A percentile compares a stretch with the other conserved stretches of the same genome.
Evolutionary conservation across 2,797 vertebrate species (phyloP).

Genomic region (Gallinago stenura): DNA sequence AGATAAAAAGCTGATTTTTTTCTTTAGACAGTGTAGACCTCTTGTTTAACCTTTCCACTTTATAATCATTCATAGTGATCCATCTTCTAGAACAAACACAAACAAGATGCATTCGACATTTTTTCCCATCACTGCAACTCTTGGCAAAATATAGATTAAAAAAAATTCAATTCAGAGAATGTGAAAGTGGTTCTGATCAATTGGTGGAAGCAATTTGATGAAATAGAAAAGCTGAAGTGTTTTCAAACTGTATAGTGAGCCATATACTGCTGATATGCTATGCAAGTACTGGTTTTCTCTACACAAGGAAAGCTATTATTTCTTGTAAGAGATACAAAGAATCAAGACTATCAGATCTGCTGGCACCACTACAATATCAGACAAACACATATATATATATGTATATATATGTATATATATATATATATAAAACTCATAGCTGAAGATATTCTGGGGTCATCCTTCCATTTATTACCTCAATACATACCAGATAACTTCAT

Average conservation of each 20-base stretch:
- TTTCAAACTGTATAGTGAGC: neutral
- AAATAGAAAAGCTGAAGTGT: neutral
- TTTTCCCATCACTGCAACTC: neutral
- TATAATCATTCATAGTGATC: neutral
- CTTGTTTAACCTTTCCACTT: constrained; percentile 1
- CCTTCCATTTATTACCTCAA: neutral
- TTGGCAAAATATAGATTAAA: constrained; percentile 3
- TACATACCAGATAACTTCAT: neutral
- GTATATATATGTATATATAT: neutral
- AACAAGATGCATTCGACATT: constrained; percentile 18
- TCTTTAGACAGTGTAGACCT: neutral
- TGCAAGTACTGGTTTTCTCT: neutral
- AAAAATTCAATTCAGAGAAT: neutral
- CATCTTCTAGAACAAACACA: constrained; percentile 15
- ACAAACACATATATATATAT: neutral
- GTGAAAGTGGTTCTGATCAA: neutral
- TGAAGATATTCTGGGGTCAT: neutral
- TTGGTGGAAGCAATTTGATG: neutral
- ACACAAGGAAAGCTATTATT: neutral
- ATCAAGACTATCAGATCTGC: neutral
- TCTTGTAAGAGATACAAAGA: neutral
- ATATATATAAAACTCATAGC: neutral
- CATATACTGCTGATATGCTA: neutral
- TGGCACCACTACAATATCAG: neutral
- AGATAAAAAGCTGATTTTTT: neutral